Percentiles rank a stretch among this genome's conserved stretches.
phyloP scores from a whole-genome alignment of 1,140 invertebrate genomes.

The Hestina assimilis region DNA sequence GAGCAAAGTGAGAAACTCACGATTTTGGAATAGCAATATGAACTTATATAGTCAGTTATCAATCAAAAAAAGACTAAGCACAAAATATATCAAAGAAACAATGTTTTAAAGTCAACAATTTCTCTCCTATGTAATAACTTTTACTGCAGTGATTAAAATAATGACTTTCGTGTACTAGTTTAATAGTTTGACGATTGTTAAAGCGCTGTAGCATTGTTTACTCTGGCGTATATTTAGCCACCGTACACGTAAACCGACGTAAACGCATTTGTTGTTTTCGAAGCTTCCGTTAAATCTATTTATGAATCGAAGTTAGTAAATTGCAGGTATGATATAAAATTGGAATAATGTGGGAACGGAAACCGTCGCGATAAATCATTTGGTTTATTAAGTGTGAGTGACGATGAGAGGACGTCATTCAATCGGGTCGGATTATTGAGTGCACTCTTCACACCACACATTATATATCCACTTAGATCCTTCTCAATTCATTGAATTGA shows the following conservation, averaged over 20 bases:
- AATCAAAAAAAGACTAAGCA: no score
- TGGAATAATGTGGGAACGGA: slow-evolving; percentile 33
- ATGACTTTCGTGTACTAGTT: background rate
- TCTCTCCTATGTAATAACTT: background rate
- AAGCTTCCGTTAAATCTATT: slow-evolving; percentile 27
- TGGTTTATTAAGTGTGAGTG: slow-evolving; percentile 44
- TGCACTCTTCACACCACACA: slow-evolving; percentile 14
- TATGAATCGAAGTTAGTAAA: slow-evolving; percentile 18
- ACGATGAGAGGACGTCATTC: slow-evolving; percentile 32
- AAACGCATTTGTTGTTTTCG: slow-evolving; percentile 15
- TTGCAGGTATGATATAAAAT: slow-evolving; percentile 30
- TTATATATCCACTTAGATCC: background rate
- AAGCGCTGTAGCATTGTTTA: slow-evolving; percentile 7
- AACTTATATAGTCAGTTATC: no score
- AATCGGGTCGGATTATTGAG: slow-evolving; percentile 28
- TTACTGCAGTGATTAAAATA: slow-evolving; percentile 1
- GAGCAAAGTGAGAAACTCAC: no score
- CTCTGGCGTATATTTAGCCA: slow-evolving; percentile 10
- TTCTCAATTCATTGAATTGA: background rate
- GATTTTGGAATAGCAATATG: no score
- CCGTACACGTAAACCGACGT: slow-evolving; percentile 4
- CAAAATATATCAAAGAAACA: no score
- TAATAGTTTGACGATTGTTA: background rate
- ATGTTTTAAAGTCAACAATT: no score
- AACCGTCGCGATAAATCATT: slow-evolving; percentile 39